phyloP scores from a whole-genome alignment of 2,888 invertebrate genomes.

The Eulithis prunata region DNA sequence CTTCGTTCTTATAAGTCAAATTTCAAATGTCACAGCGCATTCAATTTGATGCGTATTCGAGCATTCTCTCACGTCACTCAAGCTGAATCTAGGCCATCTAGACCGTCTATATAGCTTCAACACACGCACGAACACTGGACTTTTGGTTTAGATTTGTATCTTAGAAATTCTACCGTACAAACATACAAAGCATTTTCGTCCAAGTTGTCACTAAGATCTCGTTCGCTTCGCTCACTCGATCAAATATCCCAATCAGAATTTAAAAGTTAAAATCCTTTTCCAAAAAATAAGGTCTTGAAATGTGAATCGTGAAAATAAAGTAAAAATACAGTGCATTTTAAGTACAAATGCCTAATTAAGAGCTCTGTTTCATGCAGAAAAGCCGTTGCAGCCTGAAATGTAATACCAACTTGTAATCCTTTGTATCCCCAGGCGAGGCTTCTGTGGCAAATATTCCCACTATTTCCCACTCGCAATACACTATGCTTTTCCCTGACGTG shows the following conservation, averaged over 20 bases:
- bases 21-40: no score
- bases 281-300: no score
- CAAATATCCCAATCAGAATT: no score
- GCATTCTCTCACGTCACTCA: not conserved
- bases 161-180: not conserved
- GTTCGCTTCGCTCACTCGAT: no score
- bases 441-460: not conserved
- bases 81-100: not conserved
- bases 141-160: not conserved
- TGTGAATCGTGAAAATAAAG: constrained; percentile 5
- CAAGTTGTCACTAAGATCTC: no score
- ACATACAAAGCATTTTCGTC: no score
- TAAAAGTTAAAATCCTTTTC: constrained; percentile 1
- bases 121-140: not conserved
- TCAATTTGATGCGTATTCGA: not conserved
- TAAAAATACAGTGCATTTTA: constrained; percentile 24
- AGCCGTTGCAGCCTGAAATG: constrained; percentile 21
- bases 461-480: not conserved
- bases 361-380: constrained; percentile 18
- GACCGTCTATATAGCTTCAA: not conserved
- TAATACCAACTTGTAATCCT: constrained; percentile 24
- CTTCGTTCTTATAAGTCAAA: no score
- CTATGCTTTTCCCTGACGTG: not conserved
- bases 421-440: constrained; percentile 8
- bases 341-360: constrained; percentile 29